Evolutionary conservation across 2,888 invertebrate genomes (phyloP).

Genomic region (Sipha maydis): DNA sequence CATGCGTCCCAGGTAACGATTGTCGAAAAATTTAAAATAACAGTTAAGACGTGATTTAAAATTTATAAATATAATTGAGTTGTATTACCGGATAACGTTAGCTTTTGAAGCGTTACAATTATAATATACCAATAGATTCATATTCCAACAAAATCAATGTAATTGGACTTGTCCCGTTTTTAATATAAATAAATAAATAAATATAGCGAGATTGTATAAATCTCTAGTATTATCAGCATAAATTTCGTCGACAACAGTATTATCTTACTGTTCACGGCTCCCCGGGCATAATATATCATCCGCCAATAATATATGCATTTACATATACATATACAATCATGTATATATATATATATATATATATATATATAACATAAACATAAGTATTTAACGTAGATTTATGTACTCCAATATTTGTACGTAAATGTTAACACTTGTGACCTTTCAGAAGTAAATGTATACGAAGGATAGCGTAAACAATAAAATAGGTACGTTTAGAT

Average conservation of each 20-base stretch:
- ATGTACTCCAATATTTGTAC: not conserved
- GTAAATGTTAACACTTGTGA: slow-evolving; percentile 23
- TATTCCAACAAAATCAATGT: too few species aligned
- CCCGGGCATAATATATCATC: not conserved
- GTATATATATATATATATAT: not conserved
- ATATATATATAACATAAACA: not conserved
- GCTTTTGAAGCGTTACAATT: not conserved
- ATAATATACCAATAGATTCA: too few species aligned
- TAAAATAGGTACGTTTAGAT: slow-evolving; percentile 13
- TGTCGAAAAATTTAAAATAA: too few species aligned
- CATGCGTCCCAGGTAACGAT: too few species aligned
- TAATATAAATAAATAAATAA: too few species aligned
- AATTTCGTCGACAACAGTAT: not conserved
- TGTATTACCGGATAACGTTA: not conserved
- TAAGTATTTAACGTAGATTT: not conserved
- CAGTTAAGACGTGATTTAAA: not conserved
- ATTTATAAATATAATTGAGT: not conserved
- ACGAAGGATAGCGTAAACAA: slow-evolving; percentile 54
- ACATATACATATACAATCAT: too few species aligned
- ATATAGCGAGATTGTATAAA: not conserved
- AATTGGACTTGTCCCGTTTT: too few species aligned
- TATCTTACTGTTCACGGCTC: not conserved
- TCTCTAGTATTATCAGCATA: not conserved
- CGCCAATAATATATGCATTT: too few species aligned
- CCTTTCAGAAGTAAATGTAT: slow-evolving; percentile 41